Base-by-base conservation (phyloP, 2,888 invertebrate species). In the Dasysyrphus tricinctus region DNA sequence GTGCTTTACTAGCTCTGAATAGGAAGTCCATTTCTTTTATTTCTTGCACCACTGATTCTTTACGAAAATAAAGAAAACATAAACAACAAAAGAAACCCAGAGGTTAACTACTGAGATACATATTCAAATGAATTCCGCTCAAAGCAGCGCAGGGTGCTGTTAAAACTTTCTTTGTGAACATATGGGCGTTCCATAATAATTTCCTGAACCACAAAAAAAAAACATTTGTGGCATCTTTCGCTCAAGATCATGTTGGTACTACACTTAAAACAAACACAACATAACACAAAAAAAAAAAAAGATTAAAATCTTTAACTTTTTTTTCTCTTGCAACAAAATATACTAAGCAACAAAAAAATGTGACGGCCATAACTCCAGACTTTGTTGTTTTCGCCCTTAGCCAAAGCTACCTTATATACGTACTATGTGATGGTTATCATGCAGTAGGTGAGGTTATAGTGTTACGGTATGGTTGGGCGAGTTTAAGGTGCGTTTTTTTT, bases 101-200 rank as follows among this genome's bases (percentile, higher is more conserved):
- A 65, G 65, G 51, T 75, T 44, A 76, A 76, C 65, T 47, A 44
- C 65, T 75, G 5, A 24, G 54, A 47, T 6, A 42, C 24, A 32
- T 72, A 83, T 79, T 74, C 70, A 70, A 80, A 83, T 57, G 51
- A 61, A 73, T 56, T 56, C 32, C 61, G 49, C 78, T 73, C 54
- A 73, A 29, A 79, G 74, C 73, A 14, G 2, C 16, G 6, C 9
- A 12, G 11, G 5, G 8, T 32, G 37, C 37, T 59, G 44, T 29
- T 44, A 56, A 44, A 84, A 84, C 80, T 80, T 84, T 84, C 76
- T 73, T 84, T 76, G 59, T 57, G 80, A 76, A 76, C 72, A 80
- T 67, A 67, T 73, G 76, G 84, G 67, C 76, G 84, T 80, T 80
- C 67, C 80, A 70, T 39, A 42, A 42, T 37, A 65, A 37, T 51